phyloP scores from a whole-genome alignment of 2,113 vertebrate species.

The Falcunculus frontatus region DNA sequence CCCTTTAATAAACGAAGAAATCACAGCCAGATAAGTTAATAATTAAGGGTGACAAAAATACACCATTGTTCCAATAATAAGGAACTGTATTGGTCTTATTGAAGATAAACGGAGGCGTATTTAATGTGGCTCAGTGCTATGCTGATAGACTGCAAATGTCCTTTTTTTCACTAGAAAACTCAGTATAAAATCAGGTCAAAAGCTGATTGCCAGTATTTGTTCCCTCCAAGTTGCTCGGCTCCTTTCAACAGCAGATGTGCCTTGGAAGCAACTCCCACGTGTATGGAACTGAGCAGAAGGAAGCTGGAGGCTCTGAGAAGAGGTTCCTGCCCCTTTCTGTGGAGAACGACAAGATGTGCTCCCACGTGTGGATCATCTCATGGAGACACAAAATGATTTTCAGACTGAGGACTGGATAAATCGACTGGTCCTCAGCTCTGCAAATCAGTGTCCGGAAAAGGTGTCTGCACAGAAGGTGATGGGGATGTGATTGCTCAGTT shows the following conservation, averaged over 20 bases:
- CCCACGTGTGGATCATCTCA: background rate
- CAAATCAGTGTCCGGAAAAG: background rate
- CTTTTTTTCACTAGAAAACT: background rate
- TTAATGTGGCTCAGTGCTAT: background rate
- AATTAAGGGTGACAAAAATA: constrained; percentile 51
- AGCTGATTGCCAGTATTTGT: background rate
- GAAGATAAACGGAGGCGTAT: constrained; percentile 1
- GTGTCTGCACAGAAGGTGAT: background rate
- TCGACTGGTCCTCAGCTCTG: background rate
- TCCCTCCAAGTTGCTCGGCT: background rate
- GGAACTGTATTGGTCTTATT: background rate
- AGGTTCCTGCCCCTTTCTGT: background rate
- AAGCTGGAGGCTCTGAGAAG: background rate
- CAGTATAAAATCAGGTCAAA: background rate
- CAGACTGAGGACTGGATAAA: background rate
- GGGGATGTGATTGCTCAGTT: background rate
- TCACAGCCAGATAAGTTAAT: background rate
- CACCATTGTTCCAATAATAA: constrained; percentile 30
- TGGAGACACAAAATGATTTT: background rate
- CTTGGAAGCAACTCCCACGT: background rate
- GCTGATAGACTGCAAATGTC: background rate
- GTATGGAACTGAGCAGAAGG: background rate
- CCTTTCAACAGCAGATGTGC: background rate
- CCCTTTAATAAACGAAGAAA: background rate
- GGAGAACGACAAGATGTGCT: background rate